A percentile compares a stretch with the other conserved stretches of the same genome.
phyloP scores from a whole-genome alignment of 30 jellyfish, hydroid and myxozoan genomes.

The Mastigias papua region DNA sequence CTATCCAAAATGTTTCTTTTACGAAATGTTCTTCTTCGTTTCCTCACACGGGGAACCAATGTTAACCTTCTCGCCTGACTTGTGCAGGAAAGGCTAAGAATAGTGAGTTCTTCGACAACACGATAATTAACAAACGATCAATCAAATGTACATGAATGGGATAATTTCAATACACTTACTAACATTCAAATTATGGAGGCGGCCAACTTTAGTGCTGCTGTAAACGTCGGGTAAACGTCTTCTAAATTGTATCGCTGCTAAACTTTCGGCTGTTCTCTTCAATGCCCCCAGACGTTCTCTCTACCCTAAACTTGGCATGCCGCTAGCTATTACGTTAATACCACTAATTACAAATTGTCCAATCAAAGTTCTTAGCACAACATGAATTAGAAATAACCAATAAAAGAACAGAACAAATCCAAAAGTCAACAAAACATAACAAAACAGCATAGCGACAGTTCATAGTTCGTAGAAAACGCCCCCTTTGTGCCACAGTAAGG shows the following conservation, averaged over 20 bases:
- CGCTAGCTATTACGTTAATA: background rate
- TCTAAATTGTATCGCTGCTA: background rate
- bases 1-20: background rate
- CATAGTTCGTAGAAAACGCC: no score
- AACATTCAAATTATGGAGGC: background rate
- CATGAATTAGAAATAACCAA: no score
- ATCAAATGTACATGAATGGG: background rate
- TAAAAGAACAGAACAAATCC: no score
- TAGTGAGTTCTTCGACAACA: background rate
- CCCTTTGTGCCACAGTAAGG: no score
- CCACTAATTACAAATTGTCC: background rate
- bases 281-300: background rate
- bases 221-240: background rate
- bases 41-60: conserved; percentile 5
- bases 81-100: background rate
- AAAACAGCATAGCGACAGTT: no score
- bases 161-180: background rate
- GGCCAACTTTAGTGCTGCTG: background rate
- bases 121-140: background rate
- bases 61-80: background rate
- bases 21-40: background rate
- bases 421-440: no score
- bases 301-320: background rate
- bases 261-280: background rate
- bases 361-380: no score